These are phyloP conservation scores for Orthosia incerta DNA, from an alignment of 2,888 invertebrate genomes.

Conservation along the genomic window DNA sequence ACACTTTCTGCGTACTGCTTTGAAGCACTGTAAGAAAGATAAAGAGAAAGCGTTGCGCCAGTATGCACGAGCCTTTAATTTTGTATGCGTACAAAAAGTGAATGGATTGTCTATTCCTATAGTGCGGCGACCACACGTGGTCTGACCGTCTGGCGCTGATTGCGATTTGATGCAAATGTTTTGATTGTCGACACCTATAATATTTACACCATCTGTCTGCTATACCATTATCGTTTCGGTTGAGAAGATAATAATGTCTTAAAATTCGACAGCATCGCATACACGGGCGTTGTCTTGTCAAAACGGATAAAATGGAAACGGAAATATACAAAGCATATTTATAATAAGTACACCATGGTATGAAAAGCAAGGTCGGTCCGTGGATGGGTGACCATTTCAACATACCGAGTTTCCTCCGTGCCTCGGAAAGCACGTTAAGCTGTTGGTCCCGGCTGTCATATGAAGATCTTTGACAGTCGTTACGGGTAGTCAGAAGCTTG, in stretches of 20 bases:
- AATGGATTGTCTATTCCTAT: slow-evolving; percentile 37
- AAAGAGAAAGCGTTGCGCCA: too few relatives aligned
- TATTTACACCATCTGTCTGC: slow-evolving; percentile 40
- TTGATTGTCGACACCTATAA: slow-evolving; percentile 20
- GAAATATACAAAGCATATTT: too few relatives aligned
- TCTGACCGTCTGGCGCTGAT: slow-evolving; percentile 18
- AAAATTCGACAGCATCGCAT: slow-evolving; percentile 19
- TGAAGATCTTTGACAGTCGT: too few relatives aligned
- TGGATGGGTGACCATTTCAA: too few relatives aligned
- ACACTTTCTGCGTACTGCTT: too few relatives aligned
- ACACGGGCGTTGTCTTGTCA: slow-evolving; percentile 14
- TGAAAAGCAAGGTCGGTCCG: too few relatives aligned
- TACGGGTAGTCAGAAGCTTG: too few relatives aligned
- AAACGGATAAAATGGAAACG: not conserved
- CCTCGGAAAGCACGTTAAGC: too few relatives aligned
- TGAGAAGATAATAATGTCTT: slow-evolving; percentile 39
- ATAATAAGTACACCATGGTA: too few relatives aligned
- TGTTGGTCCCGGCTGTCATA: too few relatives aligned
- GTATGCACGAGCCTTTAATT: not conserved
- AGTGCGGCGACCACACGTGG: slow-evolving; percentile 7
- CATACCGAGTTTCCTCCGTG: too few relatives aligned
- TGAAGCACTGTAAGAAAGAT: too few relatives aligned
- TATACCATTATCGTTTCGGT: slow-evolving; percentile 30
- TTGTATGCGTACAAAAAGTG: slow-evolving; percentile 6
- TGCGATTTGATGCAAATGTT: slow-evolving; percentile 39